Evolutionary conservation across 2,888 invertebrate genomes (phyloP).

Genomic region (Eumerus sabulonum): DNA sequence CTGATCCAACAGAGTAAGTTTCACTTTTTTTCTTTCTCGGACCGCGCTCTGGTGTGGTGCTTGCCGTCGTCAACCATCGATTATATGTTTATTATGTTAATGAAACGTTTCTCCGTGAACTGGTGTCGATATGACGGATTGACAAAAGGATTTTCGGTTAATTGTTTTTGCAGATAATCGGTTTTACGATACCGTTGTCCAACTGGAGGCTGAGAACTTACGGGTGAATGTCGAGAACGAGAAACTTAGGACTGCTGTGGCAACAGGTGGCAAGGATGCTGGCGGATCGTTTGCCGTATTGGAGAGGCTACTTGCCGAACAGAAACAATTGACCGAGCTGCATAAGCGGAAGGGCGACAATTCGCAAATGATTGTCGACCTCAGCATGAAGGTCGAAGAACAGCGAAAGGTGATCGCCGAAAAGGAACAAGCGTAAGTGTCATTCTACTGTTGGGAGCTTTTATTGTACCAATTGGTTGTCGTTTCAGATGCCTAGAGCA

Average conservation of each 20-base stretch:
- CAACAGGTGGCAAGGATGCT: slow-evolving; percentile 76
- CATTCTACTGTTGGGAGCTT: not conserved
- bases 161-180: slow-evolving; percentile 86
- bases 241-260: slow-evolving; percentile 84
- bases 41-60: too few relatives aligned
- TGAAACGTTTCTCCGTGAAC: slow-evolving; percentile 12
- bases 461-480: not conserved
- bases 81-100: slow-evolving; percentile 59
- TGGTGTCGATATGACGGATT: not conserved
- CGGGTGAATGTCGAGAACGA: slow-evolving; percentile 92
- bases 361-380: slow-evolving; percentile 94
- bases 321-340: slow-evolving; percentile 95
- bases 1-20: slow-evolving; percentile 90
- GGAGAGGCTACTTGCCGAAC: slow-evolving; percentile 91
- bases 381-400: slow-evolving; percentile 91
- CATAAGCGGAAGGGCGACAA: slow-evolving; percentile 95
- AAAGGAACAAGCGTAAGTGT: slow-evolving; percentile 85
- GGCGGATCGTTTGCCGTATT: slow-evolving; percentile 84
- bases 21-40: slow-evolving; percentile 34
- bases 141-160: not conserved
- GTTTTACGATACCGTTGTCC: slow-evolving; percentile 90
- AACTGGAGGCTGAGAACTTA: slow-evolving; percentile 89
- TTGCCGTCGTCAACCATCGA: slow-evolving; percentile 4
- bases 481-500: slow-evolving; percentile 84
- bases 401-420: slow-evolving; percentile 87